These are phyloP conservation scores for Anhinga rufa DNA, from an alignment of 2,113 vertebrate genomes.

Conservation along the genomic window DNA sequence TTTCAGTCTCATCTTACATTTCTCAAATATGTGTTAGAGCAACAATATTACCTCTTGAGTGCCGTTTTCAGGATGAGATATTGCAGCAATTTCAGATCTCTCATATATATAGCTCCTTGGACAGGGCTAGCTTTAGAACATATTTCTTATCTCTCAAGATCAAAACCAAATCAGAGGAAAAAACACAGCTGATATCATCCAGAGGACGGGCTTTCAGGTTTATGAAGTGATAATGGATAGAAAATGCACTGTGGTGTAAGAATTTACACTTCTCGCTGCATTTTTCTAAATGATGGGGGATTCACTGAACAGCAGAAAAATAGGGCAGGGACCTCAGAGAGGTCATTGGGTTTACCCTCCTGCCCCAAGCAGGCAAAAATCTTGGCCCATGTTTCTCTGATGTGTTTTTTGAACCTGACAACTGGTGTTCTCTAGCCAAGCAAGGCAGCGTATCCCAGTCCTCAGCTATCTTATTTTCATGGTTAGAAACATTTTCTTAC, in stretches of 20 bases:
- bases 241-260: not conserved
- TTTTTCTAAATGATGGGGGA: not conserved
- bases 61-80: not conserved
- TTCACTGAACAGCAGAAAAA: not conserved
- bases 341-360: fast-evolving
- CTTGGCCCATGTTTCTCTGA: not conserved
- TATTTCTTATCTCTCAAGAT: not conserved
- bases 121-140: not conserved
- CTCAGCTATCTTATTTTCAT: not conserved
- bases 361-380: not conserved
- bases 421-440: not conserved
- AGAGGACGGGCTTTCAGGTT: not conserved
- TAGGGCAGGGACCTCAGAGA: not conserved
- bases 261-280: not conserved
- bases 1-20: not conserved
- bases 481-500: not conserved
- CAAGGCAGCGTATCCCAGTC: not conserved
- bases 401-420: not conserved
- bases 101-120: not conserved
- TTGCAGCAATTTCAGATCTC: not conserved
- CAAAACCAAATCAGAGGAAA: not conserved
- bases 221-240: not conserved
- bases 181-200: not conserved
- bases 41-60: not conserved
- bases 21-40: not conserved